Evolutionary conservation across 1,140 invertebrate species (phyloP).

Genomic region (Anoplolepis gracilipes): DNA sequence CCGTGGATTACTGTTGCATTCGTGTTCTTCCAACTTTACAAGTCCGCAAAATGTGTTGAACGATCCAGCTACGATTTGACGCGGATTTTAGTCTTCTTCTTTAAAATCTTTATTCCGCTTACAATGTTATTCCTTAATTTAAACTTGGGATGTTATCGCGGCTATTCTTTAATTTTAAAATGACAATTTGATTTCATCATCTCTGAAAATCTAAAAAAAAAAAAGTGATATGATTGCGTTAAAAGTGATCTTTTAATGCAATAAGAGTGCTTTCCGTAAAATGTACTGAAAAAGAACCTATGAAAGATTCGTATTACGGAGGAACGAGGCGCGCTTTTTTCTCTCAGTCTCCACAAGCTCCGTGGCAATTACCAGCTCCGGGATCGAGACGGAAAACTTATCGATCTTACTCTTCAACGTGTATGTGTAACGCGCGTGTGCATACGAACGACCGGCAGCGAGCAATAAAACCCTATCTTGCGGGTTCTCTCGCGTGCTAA

Average conservation of each 20-base stretch:
- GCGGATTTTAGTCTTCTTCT: background rate
- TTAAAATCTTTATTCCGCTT: background rate
- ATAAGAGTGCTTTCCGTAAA: background rate
- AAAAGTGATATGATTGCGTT: background rate
- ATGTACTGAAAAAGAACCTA: background rate
- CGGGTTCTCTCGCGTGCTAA: conserved; percentile 73
- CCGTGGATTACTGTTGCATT: conserved; percentile 42
- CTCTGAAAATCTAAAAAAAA: background rate
- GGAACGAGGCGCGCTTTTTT: conserved; percentile 1
- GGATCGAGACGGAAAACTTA: conserved; percentile 57
- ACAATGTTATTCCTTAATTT: background rate
- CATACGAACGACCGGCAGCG: conserved; percentile 51
- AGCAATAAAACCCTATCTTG: conserved; percentile 75
- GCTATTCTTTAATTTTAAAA: background rate
- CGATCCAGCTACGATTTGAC: conserved; percentile 31
- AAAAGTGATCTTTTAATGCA: conserved; percentile 20
- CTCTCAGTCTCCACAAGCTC: conserved; percentile 48
- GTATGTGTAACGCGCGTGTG: conserved; percentile 43
- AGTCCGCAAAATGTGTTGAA: conserved; percentile 15
- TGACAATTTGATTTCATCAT: background rate
- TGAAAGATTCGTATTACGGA: conserved; percentile 28
- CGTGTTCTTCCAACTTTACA: conserved; percentile 34
- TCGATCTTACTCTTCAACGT: conserved; percentile 69
- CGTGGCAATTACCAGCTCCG: conserved; percentile 58
- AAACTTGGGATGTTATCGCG: background rate